These are phyloP conservation scores for Hylaeus volcanicus DNA, from an alignment of 1,140 invertebrate genomes.

Conservation along the genomic window DNA sequence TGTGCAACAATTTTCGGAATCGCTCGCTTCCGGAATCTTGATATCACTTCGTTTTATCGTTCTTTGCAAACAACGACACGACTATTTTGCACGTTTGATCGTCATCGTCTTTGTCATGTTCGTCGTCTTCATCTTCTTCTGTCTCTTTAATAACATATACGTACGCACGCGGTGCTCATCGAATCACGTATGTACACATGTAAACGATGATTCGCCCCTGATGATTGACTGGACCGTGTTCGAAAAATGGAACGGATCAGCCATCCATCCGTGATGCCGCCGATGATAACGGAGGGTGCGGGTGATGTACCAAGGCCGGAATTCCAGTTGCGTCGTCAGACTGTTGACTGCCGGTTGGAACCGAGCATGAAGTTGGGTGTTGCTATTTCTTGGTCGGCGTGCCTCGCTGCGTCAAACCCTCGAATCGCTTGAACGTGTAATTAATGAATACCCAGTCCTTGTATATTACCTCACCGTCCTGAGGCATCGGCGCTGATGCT, in stretches of 20 bases:
- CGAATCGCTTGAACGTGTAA: conserved; percentile 99
- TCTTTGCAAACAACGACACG: conserved; percentile 24
- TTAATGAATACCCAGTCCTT: conserved; percentile 99
- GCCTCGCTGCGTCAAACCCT: conserved; percentile 94
- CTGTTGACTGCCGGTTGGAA: conserved; percentile 65
- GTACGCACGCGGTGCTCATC: conserved; percentile 14
- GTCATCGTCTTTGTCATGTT: conserved; percentile 6
- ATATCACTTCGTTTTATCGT: conserved; percentile 35
- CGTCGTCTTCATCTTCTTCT: neutral
- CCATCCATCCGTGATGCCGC: conserved; percentile 57
- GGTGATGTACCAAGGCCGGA: conserved; percentile 76
- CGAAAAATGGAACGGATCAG: conserved; percentile 51
- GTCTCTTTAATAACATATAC: neutral
- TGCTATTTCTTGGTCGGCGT: conserved; percentile 88
- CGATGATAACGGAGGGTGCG: conserved; percentile 69
- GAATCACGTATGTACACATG: conserved; percentile 54
- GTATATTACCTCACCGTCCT: conserved; percentile 92
- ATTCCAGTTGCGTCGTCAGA: conserved; percentile 69
- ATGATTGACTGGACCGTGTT: conserved; percentile 31
- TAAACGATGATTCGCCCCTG: conserved; percentile 37
- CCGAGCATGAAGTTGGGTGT: conserved; percentile 68
- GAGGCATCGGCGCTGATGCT: conserved; percentile 90
- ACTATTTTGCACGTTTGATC: neutral
- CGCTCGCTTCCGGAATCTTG: conserved; percentile 20
- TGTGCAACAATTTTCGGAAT: conserved; percentile 38